A percentile compares a stretch with the other conserved stretches of the same genome.
phyloP scores from a whole-genome alignment of 1,140 invertebrate species.

The Aradophagus sp. region DNA sequence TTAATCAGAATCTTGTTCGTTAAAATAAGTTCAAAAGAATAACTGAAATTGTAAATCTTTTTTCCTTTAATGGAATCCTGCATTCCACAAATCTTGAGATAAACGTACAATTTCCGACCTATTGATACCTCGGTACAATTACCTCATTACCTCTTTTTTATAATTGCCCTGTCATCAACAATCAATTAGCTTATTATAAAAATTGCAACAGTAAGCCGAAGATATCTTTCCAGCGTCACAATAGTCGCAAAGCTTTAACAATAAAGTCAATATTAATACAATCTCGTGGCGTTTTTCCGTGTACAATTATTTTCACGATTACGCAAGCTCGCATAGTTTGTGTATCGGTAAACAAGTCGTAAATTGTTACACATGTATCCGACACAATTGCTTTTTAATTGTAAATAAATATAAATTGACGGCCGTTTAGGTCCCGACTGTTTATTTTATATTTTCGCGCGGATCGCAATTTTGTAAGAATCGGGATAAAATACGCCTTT shows the following conservation, averaged over 20 bases:
- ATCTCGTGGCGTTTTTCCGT: conserved; percentile 44
- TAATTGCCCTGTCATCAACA: conserved; percentile 12
- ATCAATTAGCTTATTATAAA: conserved; percentile 17
- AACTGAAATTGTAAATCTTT: too few relatives aligned
- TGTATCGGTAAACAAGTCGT: conserved; percentile 45
- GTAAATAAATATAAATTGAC: conserved; percentile 48
- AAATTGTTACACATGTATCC: conserved; percentile 35
- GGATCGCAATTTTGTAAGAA: conserved; percentile 29
- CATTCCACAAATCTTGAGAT: too few relatives aligned
- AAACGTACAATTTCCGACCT: background rate
- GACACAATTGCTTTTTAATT: conserved; percentile 46
- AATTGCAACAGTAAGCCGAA: conserved; percentile 6
- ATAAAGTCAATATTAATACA: conserved; percentile 54
- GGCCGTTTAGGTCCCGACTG: conserved; percentile 17
- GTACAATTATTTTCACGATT: conserved; percentile 46
- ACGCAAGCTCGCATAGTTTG: conserved; percentile 30
- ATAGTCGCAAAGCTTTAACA: conserved; percentile 42
- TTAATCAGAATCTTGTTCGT: too few relatives aligned
- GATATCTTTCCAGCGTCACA: conserved; percentile 4
- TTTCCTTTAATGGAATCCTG: too few relatives aligned
- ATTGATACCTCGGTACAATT: conserved; percentile 9
- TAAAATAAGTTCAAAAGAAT: too few relatives aligned
- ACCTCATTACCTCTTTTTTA: conserved; percentile 17
- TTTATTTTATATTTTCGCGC: conserved; percentile 40
- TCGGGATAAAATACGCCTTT: conserved; percentile 49